A percentile compares a stretch with the other conserved stretches of the same genome.
Evolutionary conservation across 1,140 invertebrate genomes (phyloP).

Genomic region (Coptotermes formosanus): DNA sequence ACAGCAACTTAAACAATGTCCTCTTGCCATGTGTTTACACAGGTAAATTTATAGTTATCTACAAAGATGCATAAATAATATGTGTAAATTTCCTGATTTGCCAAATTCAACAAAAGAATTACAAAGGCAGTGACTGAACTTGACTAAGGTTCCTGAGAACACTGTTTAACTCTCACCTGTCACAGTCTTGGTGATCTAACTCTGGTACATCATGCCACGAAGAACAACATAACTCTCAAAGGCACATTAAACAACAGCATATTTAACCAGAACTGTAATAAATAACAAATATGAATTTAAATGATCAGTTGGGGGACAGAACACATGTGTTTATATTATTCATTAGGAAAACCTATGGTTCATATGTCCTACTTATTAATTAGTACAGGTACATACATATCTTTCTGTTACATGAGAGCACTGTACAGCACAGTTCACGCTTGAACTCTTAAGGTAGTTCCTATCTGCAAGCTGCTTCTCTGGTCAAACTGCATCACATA

Average conservation of each 20-base stretch:
- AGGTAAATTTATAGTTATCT: not conserved
- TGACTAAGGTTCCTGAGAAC: not conserved
- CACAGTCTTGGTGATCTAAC: not conserved
- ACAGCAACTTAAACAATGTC: not conserved
- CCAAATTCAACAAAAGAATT: conserved; percentile 4
- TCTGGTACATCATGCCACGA: not conserved
- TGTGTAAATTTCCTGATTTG: not conserved
- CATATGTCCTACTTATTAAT: conserved; percentile 3
- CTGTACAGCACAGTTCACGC: not conserved
- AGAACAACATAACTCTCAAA: not conserved
- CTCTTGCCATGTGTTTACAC: not conserved
- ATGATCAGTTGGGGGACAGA: not conserved
- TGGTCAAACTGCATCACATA: too few relatives aligned
- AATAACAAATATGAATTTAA: not conserved
- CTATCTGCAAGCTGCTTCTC: not conserved
- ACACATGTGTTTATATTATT: not conserved
- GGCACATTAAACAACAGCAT: conserved; percentile 1
- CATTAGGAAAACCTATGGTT: not conserved
- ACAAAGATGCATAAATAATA: not conserved
- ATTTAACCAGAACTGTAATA: not conserved
- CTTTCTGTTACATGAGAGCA: not conserved
- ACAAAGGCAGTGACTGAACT: not conserved
- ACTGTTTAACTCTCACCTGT: not conserved
- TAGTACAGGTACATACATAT: conserved; percentile 10
- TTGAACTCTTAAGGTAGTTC: not conserved